Percentiles rank a stretch among this genome's conserved stretches.
Evolutionary conservation across 2,888 invertebrate genomes (phyloP).

Genomic region (Melangyna quadrimaculata): DNA sequence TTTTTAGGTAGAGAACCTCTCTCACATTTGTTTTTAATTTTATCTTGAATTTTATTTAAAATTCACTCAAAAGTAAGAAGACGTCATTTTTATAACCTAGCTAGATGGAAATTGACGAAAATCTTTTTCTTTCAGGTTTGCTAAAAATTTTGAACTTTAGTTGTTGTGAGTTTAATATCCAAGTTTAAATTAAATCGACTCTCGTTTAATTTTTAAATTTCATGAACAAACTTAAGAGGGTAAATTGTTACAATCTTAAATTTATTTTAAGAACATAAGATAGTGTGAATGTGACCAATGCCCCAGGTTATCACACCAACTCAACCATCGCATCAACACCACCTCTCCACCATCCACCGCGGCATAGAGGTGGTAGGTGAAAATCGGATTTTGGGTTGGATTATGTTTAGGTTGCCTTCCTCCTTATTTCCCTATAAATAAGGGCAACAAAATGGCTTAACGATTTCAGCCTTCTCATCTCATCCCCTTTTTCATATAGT

Average conservation of each 20-base stretch:
- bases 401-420: slow-evolving; percentile 31
- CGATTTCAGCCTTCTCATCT: slow-evolving; percentile 16
- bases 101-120: too few species aligned
- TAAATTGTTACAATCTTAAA: background rate
- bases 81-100: too few species aligned
- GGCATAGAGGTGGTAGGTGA: background rate
- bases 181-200: background rate
- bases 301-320: slow-evolving; percentile 7
- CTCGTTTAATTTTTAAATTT: background rate
- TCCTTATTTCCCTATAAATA: slow-evolving; percentile 42
- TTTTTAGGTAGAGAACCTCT: too few species aligned
- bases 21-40: too few species aligned
- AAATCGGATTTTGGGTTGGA: slow-evolving; percentile 35
- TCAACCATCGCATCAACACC: background rate
- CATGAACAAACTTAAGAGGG: background rate
- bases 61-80: too few species aligned
- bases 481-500: background rate
- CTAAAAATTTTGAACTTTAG: too few species aligned
- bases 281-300: background rate
- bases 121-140: too few species aligned
- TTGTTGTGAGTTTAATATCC: too few species aligned
- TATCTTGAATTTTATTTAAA: too few species aligned
- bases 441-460: slow-evolving; percentile 49
- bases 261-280: background rate
- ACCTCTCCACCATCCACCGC: background rate